phyloP scores from a whole-genome alignment of 1,140 invertebrate species.

The Spodoptera litura region DNA sequence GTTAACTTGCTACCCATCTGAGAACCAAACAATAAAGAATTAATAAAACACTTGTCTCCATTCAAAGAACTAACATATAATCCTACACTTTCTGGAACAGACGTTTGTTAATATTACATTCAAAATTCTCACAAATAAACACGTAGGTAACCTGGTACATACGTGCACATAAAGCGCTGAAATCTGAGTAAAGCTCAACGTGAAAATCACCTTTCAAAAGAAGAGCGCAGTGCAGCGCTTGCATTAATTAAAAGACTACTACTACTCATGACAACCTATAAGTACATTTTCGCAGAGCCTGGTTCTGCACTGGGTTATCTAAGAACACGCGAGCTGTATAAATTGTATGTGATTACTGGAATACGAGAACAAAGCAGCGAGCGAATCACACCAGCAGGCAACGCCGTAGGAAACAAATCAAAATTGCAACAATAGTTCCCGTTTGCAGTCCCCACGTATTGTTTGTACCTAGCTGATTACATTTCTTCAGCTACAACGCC shows the following conservation, averaged over 20 bases:
- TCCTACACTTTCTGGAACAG: not conserved
- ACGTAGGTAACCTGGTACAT: too few species aligned
- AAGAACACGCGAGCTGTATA: constrained; percentile 32
- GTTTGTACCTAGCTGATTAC: constrained; percentile 3
- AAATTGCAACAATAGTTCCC: constrained; percentile 40
- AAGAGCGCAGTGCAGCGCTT: constrained; percentile 10
- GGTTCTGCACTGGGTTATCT: not conserved
- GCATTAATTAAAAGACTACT: constrained; percentile 41
- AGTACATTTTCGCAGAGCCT: not conserved
- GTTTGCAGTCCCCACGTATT: constrained; percentile 16
- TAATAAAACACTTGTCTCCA: not conserved
- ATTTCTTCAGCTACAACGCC: constrained; percentile 23
- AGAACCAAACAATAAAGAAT: not conserved
- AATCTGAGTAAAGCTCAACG: not conserved
- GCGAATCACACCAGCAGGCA: constrained; percentile 24
- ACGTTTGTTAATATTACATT: constrained; percentile 9
- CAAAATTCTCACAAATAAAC: not conserved
- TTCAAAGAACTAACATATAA: not conserved
- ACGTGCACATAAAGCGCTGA: not conserved
- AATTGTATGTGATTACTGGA: constrained; percentile 42
- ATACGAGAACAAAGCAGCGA: constrained; percentile 40
- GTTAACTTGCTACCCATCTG: not conserved
- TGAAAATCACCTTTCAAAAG: constrained; percentile 18
- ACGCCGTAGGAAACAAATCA: constrained; percentile 36
- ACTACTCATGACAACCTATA: not conserved